Evolutionary conservation across 2,797 vertebrate genomes (phyloP).

Genomic region (Sciurus vulgaris): DNA sequence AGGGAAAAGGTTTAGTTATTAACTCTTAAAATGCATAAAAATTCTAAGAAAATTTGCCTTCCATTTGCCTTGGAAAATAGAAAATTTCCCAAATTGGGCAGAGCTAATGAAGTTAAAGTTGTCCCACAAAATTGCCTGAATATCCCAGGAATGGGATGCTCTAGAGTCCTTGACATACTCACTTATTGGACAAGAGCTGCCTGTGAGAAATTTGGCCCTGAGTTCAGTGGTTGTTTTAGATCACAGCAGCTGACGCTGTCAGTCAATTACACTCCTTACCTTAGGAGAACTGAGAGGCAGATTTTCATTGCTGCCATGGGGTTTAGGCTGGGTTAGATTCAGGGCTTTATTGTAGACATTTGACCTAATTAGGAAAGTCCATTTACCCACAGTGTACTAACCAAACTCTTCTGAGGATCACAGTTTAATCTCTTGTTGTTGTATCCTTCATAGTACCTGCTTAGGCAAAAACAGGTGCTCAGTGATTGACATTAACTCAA

Average conservation of each 20-base stretch:
- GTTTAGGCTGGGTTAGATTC: not conserved
- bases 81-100: not conserved
- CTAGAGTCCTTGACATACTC: not conserved
- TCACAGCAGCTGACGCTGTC: not conserved
- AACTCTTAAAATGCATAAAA: not conserved
- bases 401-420: not conserved
- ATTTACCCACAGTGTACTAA: slow-evolving; percentile 4
- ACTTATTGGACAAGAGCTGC: not conserved
- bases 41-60: not conserved
- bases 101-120: not conserved
- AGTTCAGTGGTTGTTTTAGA: not conserved
- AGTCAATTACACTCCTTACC: not conserved
- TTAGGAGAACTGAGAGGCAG: not conserved
- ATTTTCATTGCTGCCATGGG: slow-evolving; percentile 1
- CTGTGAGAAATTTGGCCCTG: not conserved
- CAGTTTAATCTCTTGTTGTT: not conserved
- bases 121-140: not conserved
- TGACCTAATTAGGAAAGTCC: slow-evolving; percentile 9
- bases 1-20: not conserved
- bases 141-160: not conserved
- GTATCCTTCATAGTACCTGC: not conserved
- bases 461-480: slow-evolving; percentile 3
- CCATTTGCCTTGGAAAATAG: too few species aligned
- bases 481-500: not conserved
- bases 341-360: not conserved